Evolutionary conservation across 2,797 vertebrate genomes (phyloP).

Genomic region (Arctocebus calabarensis): DNA sequence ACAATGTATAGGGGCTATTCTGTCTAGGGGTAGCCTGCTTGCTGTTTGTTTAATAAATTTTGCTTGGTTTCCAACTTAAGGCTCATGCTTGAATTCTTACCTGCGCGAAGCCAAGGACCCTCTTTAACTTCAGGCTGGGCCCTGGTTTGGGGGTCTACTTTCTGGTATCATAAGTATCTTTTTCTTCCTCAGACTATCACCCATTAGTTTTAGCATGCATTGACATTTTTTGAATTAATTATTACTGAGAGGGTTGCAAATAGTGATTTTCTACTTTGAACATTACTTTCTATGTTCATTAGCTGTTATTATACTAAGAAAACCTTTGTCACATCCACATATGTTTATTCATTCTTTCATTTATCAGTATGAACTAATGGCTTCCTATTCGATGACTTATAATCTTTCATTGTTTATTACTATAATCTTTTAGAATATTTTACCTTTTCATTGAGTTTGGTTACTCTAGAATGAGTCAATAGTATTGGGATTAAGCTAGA

Average conservation of each 20-base stretch:
- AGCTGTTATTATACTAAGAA: neutral
- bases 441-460: neutral
- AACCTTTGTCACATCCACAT: neutral
- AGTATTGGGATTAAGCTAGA: neutral
- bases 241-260: neutral
- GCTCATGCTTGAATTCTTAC: neutral
- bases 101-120: neutral
- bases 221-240: constrained; percentile 42
- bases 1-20: neutral
- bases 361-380: neutral
- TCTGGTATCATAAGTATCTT: neutral
- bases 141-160: neutral
- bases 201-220: neutral
- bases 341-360: neutral
- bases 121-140: neutral
- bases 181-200: constrained; percentile 17
- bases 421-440: neutral
- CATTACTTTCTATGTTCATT: neutral
- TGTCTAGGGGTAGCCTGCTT: neutral
- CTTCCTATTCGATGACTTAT: neutral
- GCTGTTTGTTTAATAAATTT: neutral
- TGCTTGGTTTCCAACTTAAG: neutral
- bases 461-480: neutral
- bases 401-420: neutral
- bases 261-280: constrained; percentile 35